phyloP scores from a whole-genome alignment of 2,797 vertebrate genomes.

The Bufotes viridis region DNA sequence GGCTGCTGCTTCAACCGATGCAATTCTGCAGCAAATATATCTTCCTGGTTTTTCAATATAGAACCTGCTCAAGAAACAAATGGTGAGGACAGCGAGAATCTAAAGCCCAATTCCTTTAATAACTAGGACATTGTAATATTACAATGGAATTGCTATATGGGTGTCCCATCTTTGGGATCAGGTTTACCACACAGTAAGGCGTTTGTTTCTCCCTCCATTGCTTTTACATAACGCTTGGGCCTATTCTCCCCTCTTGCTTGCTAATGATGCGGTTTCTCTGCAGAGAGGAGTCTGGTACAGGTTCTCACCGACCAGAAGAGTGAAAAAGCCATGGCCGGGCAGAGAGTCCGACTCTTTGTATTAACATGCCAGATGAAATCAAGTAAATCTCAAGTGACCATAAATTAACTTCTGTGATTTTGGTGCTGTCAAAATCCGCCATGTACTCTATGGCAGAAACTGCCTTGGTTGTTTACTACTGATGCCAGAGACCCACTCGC shows the following conservation, averaged over 20 bases:
- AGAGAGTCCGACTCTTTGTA: too few species aligned
- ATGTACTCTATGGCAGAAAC: too few species aligned
- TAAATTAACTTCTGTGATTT: too few species aligned
- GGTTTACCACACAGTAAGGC: neutral
- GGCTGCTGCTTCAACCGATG: constrained; percentile 94
- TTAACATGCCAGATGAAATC: too few species aligned
- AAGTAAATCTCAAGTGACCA: too few species aligned
- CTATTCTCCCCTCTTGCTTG: neutral
- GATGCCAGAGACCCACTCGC: too few species aligned
- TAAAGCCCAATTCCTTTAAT: neutral
- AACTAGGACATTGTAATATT: neutral
- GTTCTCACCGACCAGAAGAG: neutral
- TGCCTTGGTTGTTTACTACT: too few species aligned
- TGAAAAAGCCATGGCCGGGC: too few species aligned
- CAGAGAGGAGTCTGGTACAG: neutral
- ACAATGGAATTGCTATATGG: neutral
- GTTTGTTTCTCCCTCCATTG: neutral
- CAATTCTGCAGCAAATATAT: constrained; percentile 89
- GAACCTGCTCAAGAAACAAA: constrained; percentile 78
- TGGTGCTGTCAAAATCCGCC: too few species aligned
- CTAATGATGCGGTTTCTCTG: neutral
- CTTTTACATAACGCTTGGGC: neutral
- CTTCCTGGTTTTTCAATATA: constrained; percentile 96
- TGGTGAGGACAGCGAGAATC: neutral
- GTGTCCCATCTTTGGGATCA: neutral